These are phyloP conservation scores for Dolichoris vasculosae DNA, from an alignment of 1,140 invertebrate species.

Conservation along the genomic window DNA sequence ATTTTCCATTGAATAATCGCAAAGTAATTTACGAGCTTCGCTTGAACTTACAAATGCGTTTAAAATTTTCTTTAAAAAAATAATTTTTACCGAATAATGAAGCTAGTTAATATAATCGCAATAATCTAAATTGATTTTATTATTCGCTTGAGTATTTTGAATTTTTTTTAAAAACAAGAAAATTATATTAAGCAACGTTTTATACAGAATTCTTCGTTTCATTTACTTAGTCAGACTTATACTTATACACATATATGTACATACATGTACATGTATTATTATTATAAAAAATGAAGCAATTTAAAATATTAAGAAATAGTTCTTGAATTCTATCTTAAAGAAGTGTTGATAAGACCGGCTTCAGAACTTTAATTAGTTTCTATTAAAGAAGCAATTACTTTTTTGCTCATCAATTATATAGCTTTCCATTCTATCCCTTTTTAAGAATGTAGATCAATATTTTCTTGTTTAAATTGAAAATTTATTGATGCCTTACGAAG, in stretches of 20 bases:
- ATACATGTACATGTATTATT: neutral
- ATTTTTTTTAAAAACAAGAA: too few species aligned
- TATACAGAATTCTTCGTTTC: neutral
- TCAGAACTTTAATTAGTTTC: neutral
- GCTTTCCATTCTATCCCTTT: neutral
- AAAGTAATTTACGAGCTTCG: neutral
- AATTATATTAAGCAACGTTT: neutral
- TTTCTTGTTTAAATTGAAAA: neutral
- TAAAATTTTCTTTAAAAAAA: too few species aligned
- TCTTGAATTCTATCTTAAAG: neutral
- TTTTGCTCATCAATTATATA: conserved; percentile 11
- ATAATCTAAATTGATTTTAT: too few species aligned
- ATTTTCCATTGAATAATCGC: neutral
- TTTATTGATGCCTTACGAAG: neutral
- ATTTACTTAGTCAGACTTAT: too few species aligned
- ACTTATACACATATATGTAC: neutral
- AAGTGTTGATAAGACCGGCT: conserved; percentile 4
- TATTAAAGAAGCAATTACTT: conserved; percentile 5
- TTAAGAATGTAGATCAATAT: conserved; percentile 1
- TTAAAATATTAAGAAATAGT: conserved; percentile 16
- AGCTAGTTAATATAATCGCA: too few species aligned
- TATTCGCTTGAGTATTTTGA: too few species aligned
- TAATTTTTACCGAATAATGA: too few species aligned
- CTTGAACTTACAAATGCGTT: too few species aligned
- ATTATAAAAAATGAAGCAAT: conserved; percentile 1